Evolutionary conservation across 2,888 invertebrate genomes (phyloP).

Genomic region (Dysmachus trigonus): DNA sequence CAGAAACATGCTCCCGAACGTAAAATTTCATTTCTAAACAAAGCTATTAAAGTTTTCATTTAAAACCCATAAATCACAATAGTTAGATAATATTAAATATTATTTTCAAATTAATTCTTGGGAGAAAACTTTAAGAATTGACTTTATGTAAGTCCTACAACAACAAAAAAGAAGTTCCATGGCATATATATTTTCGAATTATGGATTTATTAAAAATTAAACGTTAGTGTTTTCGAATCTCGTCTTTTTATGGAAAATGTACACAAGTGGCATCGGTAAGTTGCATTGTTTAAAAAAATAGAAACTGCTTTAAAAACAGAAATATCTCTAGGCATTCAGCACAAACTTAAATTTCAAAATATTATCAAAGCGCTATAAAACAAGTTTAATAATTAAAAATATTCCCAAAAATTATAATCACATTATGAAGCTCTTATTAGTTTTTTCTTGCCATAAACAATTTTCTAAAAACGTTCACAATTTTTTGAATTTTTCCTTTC

Average conservation of each 20-base stretch:
- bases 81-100: not conserved
- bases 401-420: not conserved
- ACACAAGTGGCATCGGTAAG: not conserved
- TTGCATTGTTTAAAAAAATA: not conserved
- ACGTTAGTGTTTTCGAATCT: not conserved
- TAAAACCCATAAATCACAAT: not conserved
- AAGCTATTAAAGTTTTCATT: not conserved
- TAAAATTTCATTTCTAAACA: not conserved
- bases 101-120: not conserved
- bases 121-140: not conserved
- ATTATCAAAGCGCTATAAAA: not conserved
- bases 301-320: not conserved
- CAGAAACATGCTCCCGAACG: not conserved
- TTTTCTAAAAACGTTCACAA: slow-evolving; percentile 17
- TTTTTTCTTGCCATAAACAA: slow-evolving; percentile 15
- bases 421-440: slow-evolving; percentile 25
- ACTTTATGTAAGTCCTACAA: not conserved
- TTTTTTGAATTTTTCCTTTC: not conserved
- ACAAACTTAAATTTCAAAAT: not conserved
- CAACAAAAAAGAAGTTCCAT: not conserved
- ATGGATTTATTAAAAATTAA: not conserved
- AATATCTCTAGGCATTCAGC: not conserved
- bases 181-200: not conserved
- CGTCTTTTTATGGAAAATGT: not conserved
- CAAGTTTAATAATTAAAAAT: not conserved